A percentile compares a stretch with the other conserved stretches of the same genome.
Evolutionary conservation across 1,140 invertebrate genomes (phyloP).

Genomic region (Drosophila lacteicornis): DNA sequence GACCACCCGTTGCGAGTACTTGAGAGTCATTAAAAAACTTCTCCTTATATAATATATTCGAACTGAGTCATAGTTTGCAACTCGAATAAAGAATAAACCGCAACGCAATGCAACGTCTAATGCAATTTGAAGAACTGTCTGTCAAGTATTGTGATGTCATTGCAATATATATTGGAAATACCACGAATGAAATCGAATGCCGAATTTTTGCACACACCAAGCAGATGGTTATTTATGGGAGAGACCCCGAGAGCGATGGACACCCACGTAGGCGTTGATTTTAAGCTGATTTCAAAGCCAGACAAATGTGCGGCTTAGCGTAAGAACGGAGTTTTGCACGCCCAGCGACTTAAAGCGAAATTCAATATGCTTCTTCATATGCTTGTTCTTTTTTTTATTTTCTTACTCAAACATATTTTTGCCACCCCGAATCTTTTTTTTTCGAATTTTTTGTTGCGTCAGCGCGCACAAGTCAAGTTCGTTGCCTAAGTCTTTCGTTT

Average conservation of each 20-base stretch:
- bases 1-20: conserved; percentile 20
- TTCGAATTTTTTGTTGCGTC: conserved; percentile 42
- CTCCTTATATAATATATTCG: conserved; percentile 6
- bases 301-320: conserved; percentile 77
- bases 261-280: conserved; percentile 82
- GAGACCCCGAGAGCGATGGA: conserved; percentile 28
- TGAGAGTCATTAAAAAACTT: conserved; percentile 27
- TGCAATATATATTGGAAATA: conserved; percentile 26
- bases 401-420: conserved; percentile 8
- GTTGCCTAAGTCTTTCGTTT: conserved; percentile 76
- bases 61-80: conserved; percentile 20
- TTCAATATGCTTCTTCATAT: conserved; percentile 64
- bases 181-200: conserved; percentile 63
- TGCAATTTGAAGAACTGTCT: conserved; percentile 32
- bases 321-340: conserved; percentile 71
- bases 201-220: conserved; percentile 57
- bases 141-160: conserved; percentile 61
- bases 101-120: conserved; percentile 31
- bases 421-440: too few relatives aligned
- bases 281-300: conserved; percentile 83
- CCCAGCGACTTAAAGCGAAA: conserved; percentile 59
- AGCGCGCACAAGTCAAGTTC: conserved; percentile 60
- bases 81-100: conserved; percentile 24
- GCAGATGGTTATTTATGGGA: conserved; percentile 68
- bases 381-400: background rate